Conservation (phyloP, 2,888 invertebrate species). For the Itoplectis maculator region DNA sequence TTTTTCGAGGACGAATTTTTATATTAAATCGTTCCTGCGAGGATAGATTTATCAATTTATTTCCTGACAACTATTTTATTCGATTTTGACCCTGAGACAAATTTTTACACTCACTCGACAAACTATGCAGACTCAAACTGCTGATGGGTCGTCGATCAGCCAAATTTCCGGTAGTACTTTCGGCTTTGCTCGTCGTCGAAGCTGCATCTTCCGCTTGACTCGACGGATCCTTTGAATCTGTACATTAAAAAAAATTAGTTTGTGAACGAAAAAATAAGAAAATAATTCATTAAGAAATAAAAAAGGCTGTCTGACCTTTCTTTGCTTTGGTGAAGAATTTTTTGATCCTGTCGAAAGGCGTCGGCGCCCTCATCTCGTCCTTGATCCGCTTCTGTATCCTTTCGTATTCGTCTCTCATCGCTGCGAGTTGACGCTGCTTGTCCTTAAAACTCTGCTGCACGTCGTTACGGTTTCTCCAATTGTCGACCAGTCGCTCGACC, state of each 20-base stretch:
- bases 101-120: constrained; percentile 86
- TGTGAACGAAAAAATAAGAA: neutral
- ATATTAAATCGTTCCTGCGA: no score
- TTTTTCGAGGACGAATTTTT: no score
- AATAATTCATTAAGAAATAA: neutral
- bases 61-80: no score
- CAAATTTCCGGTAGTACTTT: constrained; percentile 75
- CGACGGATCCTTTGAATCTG: constrained; percentile 78
- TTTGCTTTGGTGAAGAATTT: constrained; percentile 90
- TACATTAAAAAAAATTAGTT: constrained; percentile 5
- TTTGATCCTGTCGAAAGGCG: constrained; percentile 92
- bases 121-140: constrained; percentile 89
- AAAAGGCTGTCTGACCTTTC: no score
- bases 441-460: constrained; percentile 94
- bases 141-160: constrained; percentile 88
- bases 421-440: constrained; percentile 92
- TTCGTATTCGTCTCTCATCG: constrained; percentile 93
- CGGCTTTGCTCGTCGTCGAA: constrained; percentile 69
- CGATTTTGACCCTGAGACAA: no score
- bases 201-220: constrained; percentile 65
- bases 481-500: constrained; percentile 93
- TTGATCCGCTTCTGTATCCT: constrained; percentile 92
- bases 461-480: constrained; percentile 94
- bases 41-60: neutral
- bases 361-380: constrained; percentile 90